Conservation (phyloP, 2,888 invertebrate genomes). For the Agelastica alni region DNA sequence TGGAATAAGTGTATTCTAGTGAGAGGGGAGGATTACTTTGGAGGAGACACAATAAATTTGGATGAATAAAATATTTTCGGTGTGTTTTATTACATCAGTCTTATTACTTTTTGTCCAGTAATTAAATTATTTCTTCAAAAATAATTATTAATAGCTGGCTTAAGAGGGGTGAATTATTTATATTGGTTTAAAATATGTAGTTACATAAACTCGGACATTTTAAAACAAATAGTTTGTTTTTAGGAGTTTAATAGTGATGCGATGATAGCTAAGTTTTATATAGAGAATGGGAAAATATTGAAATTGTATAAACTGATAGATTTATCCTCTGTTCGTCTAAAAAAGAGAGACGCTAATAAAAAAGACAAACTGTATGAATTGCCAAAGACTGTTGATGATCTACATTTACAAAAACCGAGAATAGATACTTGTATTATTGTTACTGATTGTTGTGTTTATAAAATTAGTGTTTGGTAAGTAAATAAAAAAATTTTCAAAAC, state of each 20-base stretch:
- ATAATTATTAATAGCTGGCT: too few relatives aligned
- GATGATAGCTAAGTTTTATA: constrained; percentile 61
- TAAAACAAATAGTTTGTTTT: constrained; percentile 33
- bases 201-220: too few relatives aligned
- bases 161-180: too few relatives aligned
- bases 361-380: constrained; percentile 52
- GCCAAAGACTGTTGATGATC: constrained; percentile 57
- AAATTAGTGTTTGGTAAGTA: constrained; percentile 61
- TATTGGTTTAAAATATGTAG: too few relatives aligned
- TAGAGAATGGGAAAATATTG: constrained; percentile 59
- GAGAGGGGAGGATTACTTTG: too few relatives aligned
- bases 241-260: constrained; percentile 65
- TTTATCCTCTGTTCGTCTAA: constrained; percentile 48
- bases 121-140: too few relatives aligned
- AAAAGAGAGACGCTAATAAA: constrained; percentile 46
- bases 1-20: too few relatives aligned
- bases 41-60: too few relatives aligned
- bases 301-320: constrained; percentile 59
- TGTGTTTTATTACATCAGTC: too few relatives aligned
- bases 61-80: too few relatives aligned
- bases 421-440: constrained; percentile 65
- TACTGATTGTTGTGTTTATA: constrained; percentile 65
- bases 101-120: too few relatives aligned
- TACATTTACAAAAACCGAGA: constrained; percentile 56
- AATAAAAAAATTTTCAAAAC: not conserved